These are phyloP conservation scores for Sylvia borin DNA, from an alignment of 2,797 vertebrate species.

Conservation along the genomic window DNA sequence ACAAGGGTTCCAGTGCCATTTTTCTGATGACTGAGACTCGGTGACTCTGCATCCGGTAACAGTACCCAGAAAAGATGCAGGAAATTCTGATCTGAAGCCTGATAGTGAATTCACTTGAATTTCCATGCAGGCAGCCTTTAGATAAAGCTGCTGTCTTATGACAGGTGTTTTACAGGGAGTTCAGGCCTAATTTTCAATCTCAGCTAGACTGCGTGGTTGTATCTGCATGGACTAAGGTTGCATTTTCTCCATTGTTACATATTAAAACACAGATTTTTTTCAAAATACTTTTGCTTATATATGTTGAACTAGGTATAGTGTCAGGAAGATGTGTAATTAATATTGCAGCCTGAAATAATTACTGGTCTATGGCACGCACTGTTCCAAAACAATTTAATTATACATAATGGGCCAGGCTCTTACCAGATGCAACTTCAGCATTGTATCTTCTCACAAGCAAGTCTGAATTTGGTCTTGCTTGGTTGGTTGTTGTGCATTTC, in stretches of 20 bases:
- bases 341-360: conserved; percentile 66
- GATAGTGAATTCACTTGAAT: background rate
- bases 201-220: background rate
- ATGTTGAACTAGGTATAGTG: background rate
- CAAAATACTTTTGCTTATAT: background rate
- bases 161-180: background rate
- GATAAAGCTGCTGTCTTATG: background rate
- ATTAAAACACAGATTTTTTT: background rate
- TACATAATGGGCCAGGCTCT: background rate
- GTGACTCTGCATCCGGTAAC: background rate
- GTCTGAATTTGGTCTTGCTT: conserved; percentile 7
- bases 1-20: fast-evolving
- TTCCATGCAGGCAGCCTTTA: background rate
- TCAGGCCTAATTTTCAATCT: background rate
- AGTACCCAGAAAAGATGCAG: background rate
- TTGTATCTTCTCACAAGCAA: conserved; percentile 29
- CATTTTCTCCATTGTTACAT: background rate
- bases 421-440: conserved; percentile 43
- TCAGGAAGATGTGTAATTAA: conserved; percentile 36
- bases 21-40: background rate
- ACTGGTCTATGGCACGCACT: background rate
- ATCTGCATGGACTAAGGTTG: background rate
- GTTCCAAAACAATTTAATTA: conserved; percentile 50
- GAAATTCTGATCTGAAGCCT: background rate
- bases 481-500: background rate